Conservation (phyloP, 2,888 invertebrate species). For the Cheilosia pagana region DNA sequence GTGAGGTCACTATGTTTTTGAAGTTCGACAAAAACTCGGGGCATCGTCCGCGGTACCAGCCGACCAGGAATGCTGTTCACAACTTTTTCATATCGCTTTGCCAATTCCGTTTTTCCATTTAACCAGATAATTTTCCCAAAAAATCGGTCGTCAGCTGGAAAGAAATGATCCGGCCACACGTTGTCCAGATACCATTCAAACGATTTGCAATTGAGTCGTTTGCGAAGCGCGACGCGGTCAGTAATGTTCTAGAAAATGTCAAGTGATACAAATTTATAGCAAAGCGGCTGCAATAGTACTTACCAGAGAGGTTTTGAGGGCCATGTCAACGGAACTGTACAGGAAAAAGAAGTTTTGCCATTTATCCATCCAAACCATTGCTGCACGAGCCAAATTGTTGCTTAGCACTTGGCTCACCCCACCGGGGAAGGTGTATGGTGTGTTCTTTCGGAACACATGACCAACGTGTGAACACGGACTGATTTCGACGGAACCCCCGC, state of each 20-base stretch:
- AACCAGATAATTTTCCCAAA: slow-evolving; percentile 91
- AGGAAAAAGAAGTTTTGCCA: slow-evolving; percentile 97
- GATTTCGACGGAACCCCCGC: slow-evolving; percentile 95
- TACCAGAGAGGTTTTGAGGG: slow-evolving; percentile 76
- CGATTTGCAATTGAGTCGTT: slow-evolving; percentile 91
- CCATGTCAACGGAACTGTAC: slow-evolving; percentile 88
- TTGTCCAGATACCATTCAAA: slow-evolving; percentile 97
- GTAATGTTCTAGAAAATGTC: slow-evolving; percentile 84
- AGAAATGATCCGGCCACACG: slow-evolving; percentile 98
- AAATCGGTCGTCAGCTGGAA: slow-evolving; percentile 93
- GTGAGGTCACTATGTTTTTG: slow-evolving; percentile 78
- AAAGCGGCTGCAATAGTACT: background rate
- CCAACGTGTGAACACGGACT: slow-evolving; percentile 97
- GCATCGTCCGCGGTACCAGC: slow-evolving; percentile 79
- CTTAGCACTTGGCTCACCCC: slow-evolving; percentile 92
- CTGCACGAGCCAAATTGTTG: slow-evolving; percentile 95
- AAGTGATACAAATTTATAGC: background rate
- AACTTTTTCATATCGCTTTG: slow-evolving; percentile 79
- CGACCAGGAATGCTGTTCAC: slow-evolving; percentile 80
- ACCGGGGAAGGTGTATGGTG: slow-evolving; percentile 97
- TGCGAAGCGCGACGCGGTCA: slow-evolving; percentile 87
- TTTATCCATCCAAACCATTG: slow-evolving; percentile 99
- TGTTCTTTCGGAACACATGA: slow-evolving; percentile 95
- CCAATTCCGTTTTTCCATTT: slow-evolving; percentile 80
- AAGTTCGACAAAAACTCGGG: slow-evolving; percentile 79